phyloP scores from a whole-genome alignment of 2,888 invertebrate species.

The Willowsia nigromaculata region DNA sequence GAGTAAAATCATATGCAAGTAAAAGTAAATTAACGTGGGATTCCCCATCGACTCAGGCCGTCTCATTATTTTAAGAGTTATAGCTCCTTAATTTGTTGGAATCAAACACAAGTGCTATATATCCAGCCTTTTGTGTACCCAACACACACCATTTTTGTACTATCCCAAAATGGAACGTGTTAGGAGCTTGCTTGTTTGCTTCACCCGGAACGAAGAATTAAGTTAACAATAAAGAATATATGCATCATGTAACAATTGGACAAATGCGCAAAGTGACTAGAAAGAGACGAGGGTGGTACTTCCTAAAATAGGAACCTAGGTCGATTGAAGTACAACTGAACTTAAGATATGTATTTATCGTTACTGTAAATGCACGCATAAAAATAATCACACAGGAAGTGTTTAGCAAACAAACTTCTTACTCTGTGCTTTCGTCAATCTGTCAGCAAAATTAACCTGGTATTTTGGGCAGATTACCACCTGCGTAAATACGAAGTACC shows the following conservation, averaged over 20 bases:
- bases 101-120: background rate
- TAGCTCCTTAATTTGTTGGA: background rate
- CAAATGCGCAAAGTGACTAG: background rate
- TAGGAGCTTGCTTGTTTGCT: background rate
- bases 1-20: background rate
- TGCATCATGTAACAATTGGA: background rate
- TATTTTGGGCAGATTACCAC: background rate
- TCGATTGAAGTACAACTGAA: background rate
- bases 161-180: background rate
- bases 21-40: constrained; percentile 25
- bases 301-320: background rate
- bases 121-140: background rate
- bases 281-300: constrained; percentile 23
- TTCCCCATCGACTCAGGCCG: background rate
- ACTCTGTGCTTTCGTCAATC: background rate
- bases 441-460: background rate
- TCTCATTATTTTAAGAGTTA: background rate
- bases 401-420: background rate
- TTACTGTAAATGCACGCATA: background rate
- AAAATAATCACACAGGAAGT: constrained; percentile 7
- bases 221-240: background rate
- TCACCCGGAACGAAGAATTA: constrained; percentile 17
- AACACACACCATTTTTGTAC: background rate
- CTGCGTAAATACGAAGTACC: background rate
- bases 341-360: background rate